A percentile compares a stretch with the other conserved stretches of the same genome.
phyloP scores from a whole-genome alignment of 1,140 invertebrate genomes.

The Aphelinus atriplicis region DNA sequence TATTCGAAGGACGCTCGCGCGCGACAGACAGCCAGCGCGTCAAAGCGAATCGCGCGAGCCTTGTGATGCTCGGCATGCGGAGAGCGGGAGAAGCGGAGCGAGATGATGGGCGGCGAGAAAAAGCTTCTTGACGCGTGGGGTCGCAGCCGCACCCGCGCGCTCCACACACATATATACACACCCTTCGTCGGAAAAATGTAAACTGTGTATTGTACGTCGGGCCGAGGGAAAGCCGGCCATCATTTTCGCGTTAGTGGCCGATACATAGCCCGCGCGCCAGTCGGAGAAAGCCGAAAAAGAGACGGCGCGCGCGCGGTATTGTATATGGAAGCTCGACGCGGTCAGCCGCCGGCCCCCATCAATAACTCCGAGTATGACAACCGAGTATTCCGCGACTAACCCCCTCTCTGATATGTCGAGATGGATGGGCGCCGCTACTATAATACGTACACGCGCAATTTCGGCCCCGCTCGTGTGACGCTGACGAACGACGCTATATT shows the following conservation, averaged over 20 bases:
- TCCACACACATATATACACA: not conserved
- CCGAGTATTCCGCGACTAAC: not conserved
- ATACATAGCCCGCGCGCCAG: not conserved
- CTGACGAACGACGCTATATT: no score
- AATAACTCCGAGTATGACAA: conserved; percentile 27
- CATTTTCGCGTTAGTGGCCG: conserved; percentile 31
- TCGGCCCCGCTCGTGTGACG: no score
- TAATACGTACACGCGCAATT: no score
- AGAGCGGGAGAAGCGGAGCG: not conserved
- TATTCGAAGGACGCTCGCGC: not conserved
- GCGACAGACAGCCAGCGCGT: not conserved
- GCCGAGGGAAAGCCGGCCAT: not conserved
- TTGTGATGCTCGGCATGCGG: no score
- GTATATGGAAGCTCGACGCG: conserved; percentile 3
- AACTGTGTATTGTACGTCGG: conserved; percentile 2
- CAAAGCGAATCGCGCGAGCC: conserved; percentile 12
- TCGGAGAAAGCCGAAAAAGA: not conserved
- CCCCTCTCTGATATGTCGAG: no score
- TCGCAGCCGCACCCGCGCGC: no score
- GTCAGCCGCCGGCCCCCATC: conserved; percentile 21
- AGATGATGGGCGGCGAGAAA: not conserved
- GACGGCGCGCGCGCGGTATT: no score
- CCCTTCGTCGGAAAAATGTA: conserved; percentile 26
- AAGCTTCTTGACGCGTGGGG: no score
- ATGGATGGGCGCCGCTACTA: no score